phyloP scores from a whole-genome alignment of 2,888 invertebrate genomes.

The Eubasilissa splendida region DNA sequence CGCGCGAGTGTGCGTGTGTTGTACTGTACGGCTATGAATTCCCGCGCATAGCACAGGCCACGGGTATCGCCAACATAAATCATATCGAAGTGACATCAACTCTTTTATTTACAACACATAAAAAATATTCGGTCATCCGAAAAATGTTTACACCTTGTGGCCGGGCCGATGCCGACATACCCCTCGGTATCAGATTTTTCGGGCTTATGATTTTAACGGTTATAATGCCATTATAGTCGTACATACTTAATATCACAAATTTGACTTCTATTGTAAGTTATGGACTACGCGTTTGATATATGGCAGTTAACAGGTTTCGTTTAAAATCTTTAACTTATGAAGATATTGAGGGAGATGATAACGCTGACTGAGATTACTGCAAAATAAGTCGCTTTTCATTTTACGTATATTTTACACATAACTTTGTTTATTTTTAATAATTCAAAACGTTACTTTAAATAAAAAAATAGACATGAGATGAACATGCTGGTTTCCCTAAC shows the following conservation, averaged over 20 bases:
- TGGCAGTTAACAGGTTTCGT: slow-evolving; percentile 36
- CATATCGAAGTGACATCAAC: slow-evolving; percentile 54
- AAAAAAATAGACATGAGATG: too few relatives aligned
- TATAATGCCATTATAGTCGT: slow-evolving; percentile 41
- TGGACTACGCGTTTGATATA: slow-evolving; percentile 37
- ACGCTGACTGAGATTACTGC: neutral
- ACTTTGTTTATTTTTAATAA: too few relatives aligned
- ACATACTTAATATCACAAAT: slow-evolving; percentile 51
- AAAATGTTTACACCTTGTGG: slow-evolving; percentile 57
- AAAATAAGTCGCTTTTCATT: too few relatives aligned
- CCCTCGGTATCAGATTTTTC: slow-evolving; percentile 16
- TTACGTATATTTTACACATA: too few relatives aligned
- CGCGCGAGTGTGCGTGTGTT: neutral
- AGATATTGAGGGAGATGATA: slow-evolving; percentile 17
- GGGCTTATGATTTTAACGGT: slow-evolving; percentile 43
- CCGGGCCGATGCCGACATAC: slow-evolving; percentile 13
- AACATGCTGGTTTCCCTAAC: too few relatives aligned
- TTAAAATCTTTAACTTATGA: slow-evolving; percentile 38
- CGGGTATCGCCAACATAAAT: slow-evolving; percentile 56
- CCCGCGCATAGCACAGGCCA: slow-evolving; percentile 24
- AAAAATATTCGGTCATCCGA: slow-evolving; percentile 56
- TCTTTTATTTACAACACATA: slow-evolving; percentile 52
- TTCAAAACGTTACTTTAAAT: too few relatives aligned
- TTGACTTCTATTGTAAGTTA: slow-evolving; percentile 47
- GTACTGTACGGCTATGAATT: slow-evolving; percentile 15